Evolutionary conservation across 1,140 invertebrate species (phyloP).

Genomic region (Orchesella cincta): DNA sequence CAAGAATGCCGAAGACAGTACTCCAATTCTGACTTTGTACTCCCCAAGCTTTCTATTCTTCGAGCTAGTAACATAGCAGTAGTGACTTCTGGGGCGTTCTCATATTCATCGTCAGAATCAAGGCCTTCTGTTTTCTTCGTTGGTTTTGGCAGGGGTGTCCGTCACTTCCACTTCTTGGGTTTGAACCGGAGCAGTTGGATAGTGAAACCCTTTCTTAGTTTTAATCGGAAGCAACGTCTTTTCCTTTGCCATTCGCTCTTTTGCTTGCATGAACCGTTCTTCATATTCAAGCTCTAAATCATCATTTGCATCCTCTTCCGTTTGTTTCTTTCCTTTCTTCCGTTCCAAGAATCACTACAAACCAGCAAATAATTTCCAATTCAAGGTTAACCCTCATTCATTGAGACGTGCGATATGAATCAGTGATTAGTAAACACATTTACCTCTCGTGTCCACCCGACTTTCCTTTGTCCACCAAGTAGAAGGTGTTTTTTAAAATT

Average conservation of each 20-base stretch:
- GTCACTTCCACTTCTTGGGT: conserved; percentile 52
- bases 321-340: background rate
- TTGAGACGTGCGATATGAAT: background rate
- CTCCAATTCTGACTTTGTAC: conserved; percentile 80
- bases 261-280: conserved; percentile 12
- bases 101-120: conserved; percentile 46
- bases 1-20: conserved; percentile 73
- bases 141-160: conserved; percentile 46
- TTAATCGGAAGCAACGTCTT: conserved; percentile 66
- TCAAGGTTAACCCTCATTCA: background rate
- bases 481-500: background rate
- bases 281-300: conserved; percentile 48
- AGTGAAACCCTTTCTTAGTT: conserved; percentile 61
- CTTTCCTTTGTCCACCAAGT: background rate
- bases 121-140: conserved; percentile 51
- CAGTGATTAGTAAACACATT: background rate
- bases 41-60: conserved; percentile 72
- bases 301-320: conserved; percentile 1
- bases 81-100: conserved; percentile 60
- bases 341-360: background rate
- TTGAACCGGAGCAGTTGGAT: conserved; percentile 55
- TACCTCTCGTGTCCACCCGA: background rate
- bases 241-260: conserved; percentile 49
- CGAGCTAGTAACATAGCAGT: conserved; percentile 71
- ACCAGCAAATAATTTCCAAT: background rate